These are phyloP conservation scores for Drosophila tsacasi DNA, from an alignment of 1,140 invertebrate species.

Conservation along the genomic window DNA sequence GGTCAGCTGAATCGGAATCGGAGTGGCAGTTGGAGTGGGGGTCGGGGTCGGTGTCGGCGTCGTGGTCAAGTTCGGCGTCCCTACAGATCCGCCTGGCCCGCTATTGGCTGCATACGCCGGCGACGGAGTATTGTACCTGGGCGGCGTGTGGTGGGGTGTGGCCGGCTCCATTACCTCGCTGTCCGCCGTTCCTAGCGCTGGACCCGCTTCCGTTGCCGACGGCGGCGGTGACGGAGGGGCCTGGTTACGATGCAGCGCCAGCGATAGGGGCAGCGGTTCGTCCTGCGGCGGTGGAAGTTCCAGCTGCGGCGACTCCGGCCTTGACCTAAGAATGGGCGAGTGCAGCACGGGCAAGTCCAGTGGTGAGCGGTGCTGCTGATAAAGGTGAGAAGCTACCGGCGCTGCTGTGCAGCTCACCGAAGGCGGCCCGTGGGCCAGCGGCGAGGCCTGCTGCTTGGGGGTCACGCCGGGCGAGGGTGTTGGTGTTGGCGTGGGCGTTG, in stretches of 20 bases:
- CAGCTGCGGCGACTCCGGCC: slow-evolving; percentile 62
- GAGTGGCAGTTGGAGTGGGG: slow-evolving; percentile 23
- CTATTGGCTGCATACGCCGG: slow-evolving; percentile 58
- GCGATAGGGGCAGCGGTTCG: slow-evolving; percentile 53
- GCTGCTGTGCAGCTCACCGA: slow-evolving; percentile 11
- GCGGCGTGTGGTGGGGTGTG: slow-evolving; percentile 66
- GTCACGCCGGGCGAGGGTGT: slow-evolving; percentile 72
- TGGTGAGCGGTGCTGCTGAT: slow-evolving; percentile 64
- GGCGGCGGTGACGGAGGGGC: slow-evolving; percentile 62
- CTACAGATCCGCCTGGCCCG: slow-evolving; percentile 13
- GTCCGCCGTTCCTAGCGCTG: slow-evolving; percentile 20
- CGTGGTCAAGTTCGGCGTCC: slow-evolving; percentile 4
- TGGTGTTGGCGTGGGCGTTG: slow-evolving; percentile 74
- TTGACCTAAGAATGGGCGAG: slow-evolving; percentile 83
- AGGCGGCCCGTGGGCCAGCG: slow-evolving; percentile 38
- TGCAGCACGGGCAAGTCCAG: slow-evolving; percentile 50
- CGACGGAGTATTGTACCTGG: slow-evolving; percentile 72
- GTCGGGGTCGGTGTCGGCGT: slow-evolving; percentile 28
- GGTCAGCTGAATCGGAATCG: slow-evolving; percentile 21
- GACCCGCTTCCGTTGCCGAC: slow-evolving; percentile 29
- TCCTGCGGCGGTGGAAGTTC: slow-evolving; percentile 72
- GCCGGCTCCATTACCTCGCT: slow-evolving; percentile 52
- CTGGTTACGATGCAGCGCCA: slow-evolving; percentile 43
- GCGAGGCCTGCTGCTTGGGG: slow-evolving; percentile 68
- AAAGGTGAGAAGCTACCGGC: slow-evolving; percentile 38